Evolutionary conservation across 2,888 invertebrate species (phyloP), one percentile per base, ranked within the genome.

Genomic region (Tiliacea aurago): DNA sequence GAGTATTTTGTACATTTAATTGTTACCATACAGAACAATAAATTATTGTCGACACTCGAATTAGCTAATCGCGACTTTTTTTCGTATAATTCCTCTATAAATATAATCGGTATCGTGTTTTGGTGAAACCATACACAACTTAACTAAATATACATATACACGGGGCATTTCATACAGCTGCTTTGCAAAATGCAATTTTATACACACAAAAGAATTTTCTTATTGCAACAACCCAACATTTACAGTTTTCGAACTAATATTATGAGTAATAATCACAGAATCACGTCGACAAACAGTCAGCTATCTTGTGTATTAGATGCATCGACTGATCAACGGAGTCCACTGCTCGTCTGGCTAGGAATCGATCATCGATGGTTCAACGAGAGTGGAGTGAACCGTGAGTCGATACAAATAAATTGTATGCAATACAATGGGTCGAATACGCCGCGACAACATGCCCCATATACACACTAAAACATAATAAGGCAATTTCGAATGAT

Each of bases 211-310:
- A 94, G 93, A 92, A 94, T 85, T 90, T 88, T 88, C 93, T 95
- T 96, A 96, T 96, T 96, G 96, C 96, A 96, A 94, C 96, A 90
- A 93, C 96, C 96, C 96, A 95, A 95, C 93, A 93, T 93, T 89
- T 93, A 94, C 93, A 93, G 88, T 91, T 91, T 91, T 89, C 90
- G 82, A 88, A 90, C 88, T 89, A 89, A 90, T 87, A 91, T 82
- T 71, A 90, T 88, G 89, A 88, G 89, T 89, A 90, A 90, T 90
- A 85, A 93, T 92, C 93, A 92, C 93, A 92, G 93, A 89, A 89
- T 84, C 90, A 82, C 86, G 88, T 88, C 88, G 87, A 76, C 77
- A 64, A 73, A 84, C 83, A 76, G 56, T 77, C 45, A 33, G 73
- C 69, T 65, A 66, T 73, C 49, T 83, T 71, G 69, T 70, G 80